Evolutionary conservation across 2,888 invertebrate species (phyloP).

Genomic region (Polymixis flavicincta): DNA sequence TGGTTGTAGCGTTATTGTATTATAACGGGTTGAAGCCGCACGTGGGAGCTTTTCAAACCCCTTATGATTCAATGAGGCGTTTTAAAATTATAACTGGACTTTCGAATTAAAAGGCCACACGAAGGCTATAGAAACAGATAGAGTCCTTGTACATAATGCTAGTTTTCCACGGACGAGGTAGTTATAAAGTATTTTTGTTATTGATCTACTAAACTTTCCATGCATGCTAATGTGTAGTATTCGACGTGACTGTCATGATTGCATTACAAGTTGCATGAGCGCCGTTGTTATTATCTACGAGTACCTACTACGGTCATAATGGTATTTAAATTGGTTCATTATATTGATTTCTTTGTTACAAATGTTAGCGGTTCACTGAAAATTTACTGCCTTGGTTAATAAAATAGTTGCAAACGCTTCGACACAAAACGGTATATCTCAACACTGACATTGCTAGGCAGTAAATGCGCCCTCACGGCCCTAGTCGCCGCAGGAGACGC

Average conservation of each 20-base stretch:
- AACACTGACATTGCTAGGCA: background rate
- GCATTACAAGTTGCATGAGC: slow-evolving; percentile 48
- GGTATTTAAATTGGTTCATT: slow-evolving; percentile 30
- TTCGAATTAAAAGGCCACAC: slow-evolving; percentile 37
- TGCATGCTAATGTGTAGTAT: slow-evolving; percentile 23
- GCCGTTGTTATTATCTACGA: slow-evolving; percentile 29
- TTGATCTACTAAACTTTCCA: slow-evolving; percentile 35
- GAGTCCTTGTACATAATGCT: slow-evolving; percentile 29
- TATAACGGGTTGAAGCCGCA: slow-evolving; percentile 25
- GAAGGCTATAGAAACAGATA: background rate
- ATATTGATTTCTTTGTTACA: slow-evolving; percentile 39
- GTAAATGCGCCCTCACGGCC: too few relatives aligned
- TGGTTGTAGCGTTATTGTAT: slow-evolving; percentile 39
- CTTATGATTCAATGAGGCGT: slow-evolving; percentile 23
- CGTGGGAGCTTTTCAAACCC: slow-evolving; percentile 26
- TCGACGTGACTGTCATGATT: slow-evolving; percentile 43
- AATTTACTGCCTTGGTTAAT: background rate
- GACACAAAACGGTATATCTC: background rate
- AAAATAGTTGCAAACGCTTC: background rate
- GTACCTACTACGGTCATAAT: slow-evolving; percentile 13
- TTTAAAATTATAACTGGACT: slow-evolving; percentile 50
- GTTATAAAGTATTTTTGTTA: slow-evolving; percentile 39
- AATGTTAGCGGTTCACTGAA: background rate
- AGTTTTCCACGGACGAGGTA: slow-evolving; percentile 22
- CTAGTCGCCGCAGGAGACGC: too few relatives aligned